Base-by-base conservation (phyloP, 2,888 invertebrate genomes). In the Diarsia brunnea region DNA sequence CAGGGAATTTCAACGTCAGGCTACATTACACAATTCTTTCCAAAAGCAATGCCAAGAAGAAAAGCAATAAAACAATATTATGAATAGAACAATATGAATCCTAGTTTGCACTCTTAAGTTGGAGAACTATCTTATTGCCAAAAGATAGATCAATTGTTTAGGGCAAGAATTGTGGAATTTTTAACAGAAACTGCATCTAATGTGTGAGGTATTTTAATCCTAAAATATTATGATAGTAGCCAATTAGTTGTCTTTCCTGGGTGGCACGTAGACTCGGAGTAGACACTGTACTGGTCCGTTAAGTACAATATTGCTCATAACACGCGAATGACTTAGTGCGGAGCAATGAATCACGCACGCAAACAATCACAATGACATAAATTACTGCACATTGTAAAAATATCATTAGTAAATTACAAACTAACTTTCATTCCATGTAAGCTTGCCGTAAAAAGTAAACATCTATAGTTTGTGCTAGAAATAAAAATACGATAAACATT, bases 401-500 rank as follows among this genome's bases (percentile, higher is more conserved):
- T 51, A 27, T 79, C 38, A 69, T 66, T 66, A 47, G 47, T 38
- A 64, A 58, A 60, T 71, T 61, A 68, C 31, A 61, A 38, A 70
- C 45, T 78, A 55, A 65, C 47, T 55, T 58, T 71, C 68, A 79
- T 84, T 69, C 79, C 75, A 66, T 77, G 60, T 78, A 75, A 80
- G 75, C 73, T 77, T 73, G 65, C 60, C 31, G 69, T 63, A 72
- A 70, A 64, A 63, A n/a, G 43, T 45, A 60, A 67, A 78, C 5
- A n/a, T 70, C 16, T 75, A 75, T 73, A 73, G 47, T 69, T 70
- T 81, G 66, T 70, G 63, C 75, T 82, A 60, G 63, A 67, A 80
- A 75, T 71, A 78, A 69, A 84, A 73, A 75, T 78, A 69, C 43
- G 24, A 71, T 74, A 78, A 80, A 83, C n/a, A 82, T 79, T 82